Evolutionary conservation across 2,888 invertebrate genomes (phyloP), one percentile per base, ranked within the genome.

Genomic region (Coremacera marginata): DNA sequence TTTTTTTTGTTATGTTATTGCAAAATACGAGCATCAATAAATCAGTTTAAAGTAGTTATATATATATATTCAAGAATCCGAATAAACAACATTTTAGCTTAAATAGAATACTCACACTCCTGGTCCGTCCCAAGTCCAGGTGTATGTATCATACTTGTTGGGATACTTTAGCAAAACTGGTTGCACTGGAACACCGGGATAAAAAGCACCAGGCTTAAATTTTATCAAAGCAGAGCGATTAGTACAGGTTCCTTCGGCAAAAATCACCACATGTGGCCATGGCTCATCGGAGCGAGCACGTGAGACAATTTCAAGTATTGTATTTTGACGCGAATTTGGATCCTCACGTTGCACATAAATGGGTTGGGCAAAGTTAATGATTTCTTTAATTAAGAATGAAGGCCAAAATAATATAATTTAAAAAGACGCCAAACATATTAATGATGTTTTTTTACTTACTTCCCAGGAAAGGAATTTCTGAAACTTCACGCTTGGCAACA

Each of bases 241-340:
- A 44, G 98, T 97, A 89, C 98, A 98, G 0, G 98, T 98, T 68
- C 98, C 98, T 89, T 98, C 98, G 0, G 98, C 97, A 89, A 98
- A 98, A 85, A 98, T 97, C 78, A 97, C 92, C 72, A 98, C 94
- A 93, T 94, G 90, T 0, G 97, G 97, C 97, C 98, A 98, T 84
- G 95, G 93, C 81, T 95, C 93, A 73, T 93, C 92, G 0, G 96
- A 96, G 7, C 94, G 94, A 0, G 96, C 95, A 78, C 98, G 91
- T 76, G 93, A 92, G 57, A 95, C 94, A 81, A 98, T 98, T 88
- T 96, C 95, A 86, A 94, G 94, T 84, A 97, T 95, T 5, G 98
- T 96, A 84, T 95, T 96, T 86, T 95, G 95, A 8, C 98, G 91
- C 0, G 98, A 98, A 88, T 97, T 94, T 0, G 96, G 96, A 90